Percentiles rank a stretch among this genome's conserved stretches.
Evolutionary conservation across 2,797 vertebrate species (phyloP).

Genomic region (Syngnathus acus): DNA sequence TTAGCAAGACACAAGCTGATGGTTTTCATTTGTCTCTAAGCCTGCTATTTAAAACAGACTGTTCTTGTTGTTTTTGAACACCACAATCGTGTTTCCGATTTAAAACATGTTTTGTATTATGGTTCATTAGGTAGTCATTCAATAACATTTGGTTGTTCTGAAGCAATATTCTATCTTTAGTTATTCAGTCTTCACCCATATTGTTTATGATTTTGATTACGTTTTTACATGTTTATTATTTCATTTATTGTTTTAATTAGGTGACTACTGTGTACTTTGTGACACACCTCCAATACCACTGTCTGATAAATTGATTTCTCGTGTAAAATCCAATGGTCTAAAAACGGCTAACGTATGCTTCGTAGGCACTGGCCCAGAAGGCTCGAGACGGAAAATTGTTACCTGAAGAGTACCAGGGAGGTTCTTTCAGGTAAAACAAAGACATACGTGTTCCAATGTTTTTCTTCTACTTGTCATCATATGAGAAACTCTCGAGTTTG

Average conservation of each 20-base stretch:
- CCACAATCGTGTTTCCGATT: not conserved
- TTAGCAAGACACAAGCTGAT: constrained; percentile 23
- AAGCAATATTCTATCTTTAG: not conserved
- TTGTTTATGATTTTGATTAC: not conserved
- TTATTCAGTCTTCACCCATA: not conserved
- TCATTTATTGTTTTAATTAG: not conserved
- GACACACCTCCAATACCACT: not conserved
- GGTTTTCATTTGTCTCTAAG: constrained; percentile 25
- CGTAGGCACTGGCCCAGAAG: constrained; percentile 79
- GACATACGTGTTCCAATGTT: not conserved
- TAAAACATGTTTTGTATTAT: not conserved
- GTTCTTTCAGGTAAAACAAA: constrained; percentile 86
- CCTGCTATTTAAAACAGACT: constrained; percentile 11
- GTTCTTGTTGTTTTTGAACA: constrained; percentile 5
- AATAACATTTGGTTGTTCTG: not conserved
- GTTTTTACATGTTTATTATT: not conserved
- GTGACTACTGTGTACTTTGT: not conserved
- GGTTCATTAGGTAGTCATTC: not conserved
- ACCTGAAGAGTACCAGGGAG: constrained; percentile 94
- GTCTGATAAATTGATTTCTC: not conserved
- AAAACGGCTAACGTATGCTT: not conserved
- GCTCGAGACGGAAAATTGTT: constrained; percentile 90
- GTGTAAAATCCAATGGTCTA: not conserved
- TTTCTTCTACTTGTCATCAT: not conserved
- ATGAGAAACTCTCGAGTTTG: no score